Evolutionary conservation across 1,140 invertebrate species (phyloP), one percentile per base, ranked within the genome.

Genomic region (Drosophila yakuba): DNA sequence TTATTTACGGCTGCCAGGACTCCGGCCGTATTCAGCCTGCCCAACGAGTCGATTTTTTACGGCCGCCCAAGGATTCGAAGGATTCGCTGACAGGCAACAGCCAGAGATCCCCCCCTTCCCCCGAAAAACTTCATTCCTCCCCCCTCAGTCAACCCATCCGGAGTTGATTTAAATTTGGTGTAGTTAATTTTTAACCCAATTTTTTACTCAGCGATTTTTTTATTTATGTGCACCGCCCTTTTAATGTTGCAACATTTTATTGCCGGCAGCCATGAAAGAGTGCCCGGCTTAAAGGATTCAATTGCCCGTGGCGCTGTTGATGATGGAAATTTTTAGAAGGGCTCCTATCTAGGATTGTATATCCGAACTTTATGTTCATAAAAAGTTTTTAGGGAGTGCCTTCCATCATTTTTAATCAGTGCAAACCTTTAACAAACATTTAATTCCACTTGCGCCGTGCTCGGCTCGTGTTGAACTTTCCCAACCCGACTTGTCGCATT

Each of bases 181-280:
- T 88, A 88, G 83, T 88, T 88, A 88, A 88, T 88, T 88, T 89
- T 88, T 88, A 89, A 88, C 83, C 83, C 83, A 88, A 89, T 89
- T 85, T 83, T 69, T 56, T 55, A 50, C 68, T 23, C 50, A 57
- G 41, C 72, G 73, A 76, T 54, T 63, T 71, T 76, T 55, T 89
- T 88, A 88, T 88, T 88, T 88, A 83, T 89, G 83, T 74, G 76
- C 68, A 63, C 55, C 84, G 83, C 83, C 79, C 67, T 79, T 88
- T 88, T 88, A 88, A 81, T 86, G 82, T 86, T 82, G 83, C 76
- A 73, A 63, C 79, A 74, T 82, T 88, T 83, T 83, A 88, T 83
- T 75, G 79, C 79, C 83, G 41, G 35, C 52, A 17, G 48, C 47
- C 43, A 64, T 56, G 45, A 36, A 47, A 71, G 57, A 69, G 39